Conservation (phyloP, 2,113 vertebrate species). For the Melanotaenia duboulayi region DNA sequence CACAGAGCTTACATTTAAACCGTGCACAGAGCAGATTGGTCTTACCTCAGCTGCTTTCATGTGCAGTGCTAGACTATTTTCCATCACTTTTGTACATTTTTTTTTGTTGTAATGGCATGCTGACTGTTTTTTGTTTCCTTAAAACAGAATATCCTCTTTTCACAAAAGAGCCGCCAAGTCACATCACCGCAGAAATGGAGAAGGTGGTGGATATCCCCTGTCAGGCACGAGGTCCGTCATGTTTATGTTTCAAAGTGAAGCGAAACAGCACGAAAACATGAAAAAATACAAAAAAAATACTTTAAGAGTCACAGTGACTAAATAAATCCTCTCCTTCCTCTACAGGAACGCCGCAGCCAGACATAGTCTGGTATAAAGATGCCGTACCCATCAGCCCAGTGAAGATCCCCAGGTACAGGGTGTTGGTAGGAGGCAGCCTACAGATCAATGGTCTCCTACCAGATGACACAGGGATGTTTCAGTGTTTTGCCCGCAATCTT, state of each 20-base stretch:
- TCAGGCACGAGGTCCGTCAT: constrained; percentile 89
- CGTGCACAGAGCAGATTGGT: constrained; percentile 22
- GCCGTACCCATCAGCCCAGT: constrained; percentile 86
- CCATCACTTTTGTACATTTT: constrained; percentile 8
- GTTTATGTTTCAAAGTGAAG: constrained; percentile 21
- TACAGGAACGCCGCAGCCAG: constrained; percentile 90
- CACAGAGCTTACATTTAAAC: constrained; percentile 4
- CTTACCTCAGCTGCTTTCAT: constrained; percentile 32
- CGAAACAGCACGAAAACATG: constrained; percentile 14
- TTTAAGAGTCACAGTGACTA: constrained; percentile 18
- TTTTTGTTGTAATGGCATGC: constrained; percentile 28
- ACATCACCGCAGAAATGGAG: constrained; percentile 97
- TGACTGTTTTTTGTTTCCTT: constrained; percentile 19
- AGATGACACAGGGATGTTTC: constrained; percentile 97
- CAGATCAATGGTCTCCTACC: constrained; percentile 94
- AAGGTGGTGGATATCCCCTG: constrained; percentile 97
- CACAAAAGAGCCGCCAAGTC: constrained; percentile 91
- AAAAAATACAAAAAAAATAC: constrained; percentile 2
- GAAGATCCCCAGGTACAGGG: constrained; percentile 89
- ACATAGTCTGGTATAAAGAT: constrained; percentile 96
- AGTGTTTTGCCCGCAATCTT: constrained; percentile 93
- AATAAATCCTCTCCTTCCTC: constrained; percentile 31
- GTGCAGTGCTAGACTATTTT: neutral
- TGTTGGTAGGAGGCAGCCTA: constrained; percentile 88
- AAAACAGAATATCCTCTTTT: constrained; percentile 93